A percentile compares a stretch with the other conserved stretches of the same genome.
phyloP scores from a whole-genome alignment of 2,113 vertebrate genomes.

The Rissa tridactyla region DNA sequence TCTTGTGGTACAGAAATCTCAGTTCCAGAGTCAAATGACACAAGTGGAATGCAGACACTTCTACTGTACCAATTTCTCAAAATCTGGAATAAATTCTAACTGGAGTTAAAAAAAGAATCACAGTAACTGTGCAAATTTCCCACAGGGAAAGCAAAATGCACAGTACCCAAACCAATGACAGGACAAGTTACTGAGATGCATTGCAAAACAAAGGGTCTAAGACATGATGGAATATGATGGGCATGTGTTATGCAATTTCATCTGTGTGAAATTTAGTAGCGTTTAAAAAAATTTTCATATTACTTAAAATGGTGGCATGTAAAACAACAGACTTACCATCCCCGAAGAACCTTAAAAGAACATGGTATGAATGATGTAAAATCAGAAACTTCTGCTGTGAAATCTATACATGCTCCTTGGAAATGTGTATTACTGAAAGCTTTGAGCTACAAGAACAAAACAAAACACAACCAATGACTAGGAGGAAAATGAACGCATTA shows the following conservation, averaged over 20 bases:
- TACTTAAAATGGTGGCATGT: conserved; percentile 46
- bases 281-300: not conserved
- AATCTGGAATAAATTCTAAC: conserved; percentile 21
- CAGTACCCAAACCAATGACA: not conserved
- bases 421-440: conserved; percentile 80
- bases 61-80: not conserved
- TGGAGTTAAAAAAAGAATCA: not conserved
- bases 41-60: not conserved
- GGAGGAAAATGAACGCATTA: conserved; percentile 25
- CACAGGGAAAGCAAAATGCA: not conserved
- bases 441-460: conserved; percentile 78
- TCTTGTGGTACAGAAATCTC: not conserved
- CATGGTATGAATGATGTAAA: conserved; percentile 71
- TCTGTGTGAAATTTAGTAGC: not conserved
- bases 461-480: conserved; percentile 57
- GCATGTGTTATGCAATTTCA: not conserved
- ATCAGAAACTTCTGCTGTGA: conserved; percentile 73
- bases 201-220: not conserved
- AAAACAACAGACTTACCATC: conserved; percentile 79
- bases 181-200: not conserved
- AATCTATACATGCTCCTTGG: conserved; percentile 78
- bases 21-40: not conserved
- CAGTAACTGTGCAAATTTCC: not conserved
- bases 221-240: not conserved
- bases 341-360: conserved; percentile 86